A percentile compares a stretch with the other conserved stretches of the same genome.
phyloP scores from a whole-genome alignment of 2,113 vertebrate genomes.

The Scolopax mira region DNA sequence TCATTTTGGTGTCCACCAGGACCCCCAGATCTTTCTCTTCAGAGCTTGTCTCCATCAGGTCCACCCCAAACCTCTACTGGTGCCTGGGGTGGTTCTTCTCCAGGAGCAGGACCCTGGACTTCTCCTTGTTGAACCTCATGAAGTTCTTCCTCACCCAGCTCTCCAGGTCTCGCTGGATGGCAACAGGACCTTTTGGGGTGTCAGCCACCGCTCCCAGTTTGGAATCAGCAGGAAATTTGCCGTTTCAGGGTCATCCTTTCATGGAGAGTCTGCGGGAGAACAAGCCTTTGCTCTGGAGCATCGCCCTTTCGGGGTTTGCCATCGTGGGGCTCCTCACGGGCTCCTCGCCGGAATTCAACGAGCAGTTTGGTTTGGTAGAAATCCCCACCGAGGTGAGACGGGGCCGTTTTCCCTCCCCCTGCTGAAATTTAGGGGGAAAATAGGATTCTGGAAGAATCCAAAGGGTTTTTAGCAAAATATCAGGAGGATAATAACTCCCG shows the following conservation, averaged over 20 bases:
- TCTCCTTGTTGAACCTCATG: no score
- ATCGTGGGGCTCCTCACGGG: conserved; percentile 87
- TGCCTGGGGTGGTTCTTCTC: no score
- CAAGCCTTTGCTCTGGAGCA: conserved; percentile 90
- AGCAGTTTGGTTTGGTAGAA: conserved; percentile 93
- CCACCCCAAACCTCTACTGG: no score
- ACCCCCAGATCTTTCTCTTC: no score
- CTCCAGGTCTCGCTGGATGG: no score
- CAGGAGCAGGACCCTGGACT: no score
- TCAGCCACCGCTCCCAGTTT: no score
- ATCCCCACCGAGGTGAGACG: conserved; percentile 89
- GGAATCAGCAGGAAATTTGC: no score
- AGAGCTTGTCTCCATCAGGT: no score
- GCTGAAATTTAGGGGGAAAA: not conserved
- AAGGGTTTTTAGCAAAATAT: not conserved
- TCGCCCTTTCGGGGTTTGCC: conserved; percentile 84
- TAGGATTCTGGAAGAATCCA: not conserved
- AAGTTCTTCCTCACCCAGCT: no score
- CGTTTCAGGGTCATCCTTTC: conserved; percentile 88
- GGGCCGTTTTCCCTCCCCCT: not conserved
- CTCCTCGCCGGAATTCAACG: conserved; percentile 91
- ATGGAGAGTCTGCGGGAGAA: conserved; percentile 96
- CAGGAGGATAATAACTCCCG: accelerated
- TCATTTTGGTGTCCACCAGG: no score
- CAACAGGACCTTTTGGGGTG: no score